Base-by-base conservation (phyloP, 2,113 vertebrate genomes). In the Turdus rufiventris region DNA sequence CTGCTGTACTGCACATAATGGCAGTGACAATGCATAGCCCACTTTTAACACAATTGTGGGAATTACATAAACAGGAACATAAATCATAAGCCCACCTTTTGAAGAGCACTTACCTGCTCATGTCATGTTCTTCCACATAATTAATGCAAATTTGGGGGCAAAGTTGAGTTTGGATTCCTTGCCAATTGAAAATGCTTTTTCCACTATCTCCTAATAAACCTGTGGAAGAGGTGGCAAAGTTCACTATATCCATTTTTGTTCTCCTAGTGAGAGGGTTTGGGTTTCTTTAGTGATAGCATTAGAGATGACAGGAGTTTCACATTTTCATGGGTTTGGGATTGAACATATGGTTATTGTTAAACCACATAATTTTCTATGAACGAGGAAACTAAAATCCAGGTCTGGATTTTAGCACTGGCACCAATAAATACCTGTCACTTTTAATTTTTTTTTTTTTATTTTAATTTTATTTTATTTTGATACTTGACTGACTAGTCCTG, bases 361-460 rank as follows among this genome's bases (percentile, higher is more conserved):
- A 73, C 17, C 28, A 45, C 7, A 1, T 58, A 18, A 43, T 48
- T 85, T 88, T n/a, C 70, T 60, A 12, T n/a, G 28, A 80, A 38
- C 0, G 0, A 42, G 26, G 36, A 84, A 88, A 42, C 8, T 66
- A 2, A 71, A 72, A 24, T 62, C 14, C 12, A 25, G 18, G 17
- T 67, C 38, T 81, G 33, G 38, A 38, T 38, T 38, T 38, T 38
- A 38, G 38, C 38, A 50, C 21, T 56, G 20, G 56, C 47, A 75
- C 18, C 14, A 61, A 29, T 61, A 65, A 71, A 54, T 51, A 10
- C 5, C 13, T 66, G 45, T 10, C 25, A 50, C 4, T 2, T 14
- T 6, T 53, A 38, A 38, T n/a, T n/a, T n/a, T n/a, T n/a, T n/a
- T n/a, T n/a, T n/a, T n/a, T n/a, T n/a, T n/a, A 38, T 45, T 45